Evolutionary conservation across 2,113 vertebrate species (phyloP).

Genomic region (Dipodomys stephensi): DNA sequence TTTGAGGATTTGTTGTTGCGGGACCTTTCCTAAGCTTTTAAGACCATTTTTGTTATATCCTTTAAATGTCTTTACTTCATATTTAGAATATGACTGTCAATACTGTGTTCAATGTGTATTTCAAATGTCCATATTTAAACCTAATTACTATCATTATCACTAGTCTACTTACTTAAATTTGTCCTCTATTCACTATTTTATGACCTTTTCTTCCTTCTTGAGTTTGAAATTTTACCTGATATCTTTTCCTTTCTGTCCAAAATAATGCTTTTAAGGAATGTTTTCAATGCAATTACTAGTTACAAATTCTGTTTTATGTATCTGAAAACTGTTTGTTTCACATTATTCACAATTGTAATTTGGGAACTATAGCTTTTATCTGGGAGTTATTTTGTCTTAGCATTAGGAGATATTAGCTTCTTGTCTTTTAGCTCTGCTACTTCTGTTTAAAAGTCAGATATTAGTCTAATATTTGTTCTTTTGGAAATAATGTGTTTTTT

Average conservation of each 20-base stretch:
- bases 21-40: not conserved
- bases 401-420: not conserved
- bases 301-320: not conserved
- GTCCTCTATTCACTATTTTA: not conserved
- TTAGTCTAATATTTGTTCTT: conserved; percentile 7
- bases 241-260: not conserved
- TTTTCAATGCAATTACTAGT: not conserved
- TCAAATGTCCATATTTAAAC: not conserved
- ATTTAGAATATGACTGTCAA: not conserved
- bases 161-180: not conserved
- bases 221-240: not conserved
- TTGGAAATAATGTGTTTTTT: not conserved
- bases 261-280: not conserved
- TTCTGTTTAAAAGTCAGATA: conserved; percentile 17
- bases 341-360: not conserved
- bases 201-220: not conserved
- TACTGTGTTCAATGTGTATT: not conserved
- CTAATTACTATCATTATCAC: not conserved
- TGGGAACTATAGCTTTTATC: not conserved
- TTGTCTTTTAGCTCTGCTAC: conserved; percentile 15
- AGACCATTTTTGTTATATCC: not conserved
- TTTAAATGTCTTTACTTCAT: not conserved
- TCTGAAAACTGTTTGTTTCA: conserved; percentile 12
- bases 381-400: conserved; percentile 20
- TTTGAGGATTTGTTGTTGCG: too few species aligned